A percentile compares a stretch with the other conserved stretches of the same genome.
Evolutionary conservation across 2,113 vertebrate genomes (phyloP).

Genomic region (Limanda limanda): DNA sequence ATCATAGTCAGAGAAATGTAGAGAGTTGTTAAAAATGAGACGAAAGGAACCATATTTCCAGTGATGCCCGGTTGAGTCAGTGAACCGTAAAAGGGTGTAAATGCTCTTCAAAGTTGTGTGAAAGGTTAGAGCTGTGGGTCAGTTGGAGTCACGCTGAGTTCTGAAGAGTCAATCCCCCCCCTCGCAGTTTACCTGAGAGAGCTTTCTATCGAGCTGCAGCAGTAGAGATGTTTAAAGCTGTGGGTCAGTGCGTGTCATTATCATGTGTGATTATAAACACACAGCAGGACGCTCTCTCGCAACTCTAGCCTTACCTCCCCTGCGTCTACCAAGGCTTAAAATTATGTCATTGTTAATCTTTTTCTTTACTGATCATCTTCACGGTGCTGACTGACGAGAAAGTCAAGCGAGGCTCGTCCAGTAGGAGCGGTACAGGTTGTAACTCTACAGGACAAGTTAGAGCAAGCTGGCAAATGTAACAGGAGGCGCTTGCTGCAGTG

Average conservation of each 20-base stretch:
- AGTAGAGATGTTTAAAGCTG: conserved; percentile 39
- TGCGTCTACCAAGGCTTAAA: background rate
- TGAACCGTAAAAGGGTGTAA: conserved; percentile 51
- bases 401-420: background rate
- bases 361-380: conserved; percentile 24
- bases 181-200: conserved; percentile 38
- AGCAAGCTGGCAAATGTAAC: conserved; percentile 21
- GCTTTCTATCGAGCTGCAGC: conserved; percentile 41
- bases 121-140: conserved; percentile 63
- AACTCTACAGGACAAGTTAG: conserved; percentile 50
- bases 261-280: conserved; percentile 20
- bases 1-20: background rate
- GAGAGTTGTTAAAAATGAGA: conserved; percentile 19
- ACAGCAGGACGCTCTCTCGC: background rate
- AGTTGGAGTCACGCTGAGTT: conserved; percentile 51
- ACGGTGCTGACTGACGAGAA: conserved; percentile 41
- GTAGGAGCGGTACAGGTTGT: conserved; percentile 53
- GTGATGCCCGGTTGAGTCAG: background rate
- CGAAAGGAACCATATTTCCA: conserved; percentile 38
- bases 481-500: conserved; percentile 5
- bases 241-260: conserved; percentile 22
- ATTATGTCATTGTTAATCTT: conserved; percentile 41
- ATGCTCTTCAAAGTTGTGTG: conserved; percentile 61
- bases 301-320: background rate
- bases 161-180: conserved; percentile 45